Base-by-base conservation (phyloP, 2,113 vertebrate genomes). In the Pterocles gutturalis region DNA sequence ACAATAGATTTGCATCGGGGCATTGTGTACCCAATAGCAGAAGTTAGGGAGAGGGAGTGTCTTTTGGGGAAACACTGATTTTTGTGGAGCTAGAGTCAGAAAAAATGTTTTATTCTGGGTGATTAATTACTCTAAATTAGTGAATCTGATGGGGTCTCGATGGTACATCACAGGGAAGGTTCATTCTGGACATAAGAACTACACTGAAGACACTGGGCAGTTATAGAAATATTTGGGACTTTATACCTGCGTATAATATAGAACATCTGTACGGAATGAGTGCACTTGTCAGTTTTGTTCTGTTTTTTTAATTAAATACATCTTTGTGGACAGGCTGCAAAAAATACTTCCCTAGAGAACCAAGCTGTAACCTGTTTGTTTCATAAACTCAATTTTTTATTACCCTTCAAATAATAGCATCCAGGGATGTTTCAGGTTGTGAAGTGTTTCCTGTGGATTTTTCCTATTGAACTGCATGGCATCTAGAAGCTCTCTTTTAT, bases 231-330 rank as follows among this genome's bases (percentile, higher is more conserved):
- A 61, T 5, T 45, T 87, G 53, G 15, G 13, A 43, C 48, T 91
- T 94, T 33, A 15, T 21, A 71, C 7, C 5, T 49, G 7, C n/a
- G 29, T 26, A 41, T 10, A 85, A 66, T 75, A 49, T 4, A 60
- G 46, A 80, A 46, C 22, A 46, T 61, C 46, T 70, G 7, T 41
- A 62, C 36, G 57, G 29, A 83, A 22, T 17, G 26, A 78, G 16
- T 1, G 1, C 2, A 0, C 33, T 79, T 3, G 1, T 17, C 28
- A 19, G 18, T 1, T 33, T 62, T 29, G 70, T 89, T 60, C 17
- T 19, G 2, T 28, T 62, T 29, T 91, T 60, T 19, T 19, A 31
- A 33, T 60, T 77, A 77, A 75, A 60, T 71, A 20, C 18, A 28
- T 62, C 16, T 79, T 76, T 77, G 41, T 60, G 26, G 58, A 24